Base-by-base conservation (phyloP, 2,113 vertebrate genomes). In the Rhizomys pruinosus region DNA sequence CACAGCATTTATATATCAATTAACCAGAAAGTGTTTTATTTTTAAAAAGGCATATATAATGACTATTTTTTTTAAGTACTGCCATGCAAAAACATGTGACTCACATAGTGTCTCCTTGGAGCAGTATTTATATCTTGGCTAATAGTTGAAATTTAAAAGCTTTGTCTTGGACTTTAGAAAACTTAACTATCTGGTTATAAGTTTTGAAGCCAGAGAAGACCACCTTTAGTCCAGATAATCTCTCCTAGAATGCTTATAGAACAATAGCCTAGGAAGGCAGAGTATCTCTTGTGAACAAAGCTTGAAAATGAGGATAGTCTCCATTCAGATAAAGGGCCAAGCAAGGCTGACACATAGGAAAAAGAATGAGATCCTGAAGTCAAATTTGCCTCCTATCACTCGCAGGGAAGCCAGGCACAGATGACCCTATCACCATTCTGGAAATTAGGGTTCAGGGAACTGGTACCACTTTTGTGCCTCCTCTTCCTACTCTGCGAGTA, bases 131-230 rank as follows among this genome's bases (percentile, higher is more conserved):
- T n/a, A 10, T 85, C 57, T 63, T 66, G 39, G 3, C n/a, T 72
- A 88, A 71, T 52, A 87, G 16, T 57, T 7, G 2, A 90, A 29
- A n/a, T 84, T 25, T 16, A 61, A 73, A 95, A 85, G 25, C 13
- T 85, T 19, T 78, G 19, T 25, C n/a, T 68, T 92, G 66, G 59
- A 74, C 39, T 94, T 52, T n/a, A 57, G 29, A 78, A 86, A 80
- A 2, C 15, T 74, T 25, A 12, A 81, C 22, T 71, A 84, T 17
- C 3, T 27, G 39, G 22, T 23, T 68, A 11, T 57, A 44, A 61
- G 47, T 86, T 86, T 79, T 66, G 37, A 84, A 91, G 55, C 20
- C 37, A 34, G 39, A 42, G 13, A 0, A 47, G 61, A 55, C 44
- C 7, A 2, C 52, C 42, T 76, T 80, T 92, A 3, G 69, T 84